Base-by-base conservation (phyloP, 1,140 invertebrate genomes). In the Neuroterus valhalla region DNA sequence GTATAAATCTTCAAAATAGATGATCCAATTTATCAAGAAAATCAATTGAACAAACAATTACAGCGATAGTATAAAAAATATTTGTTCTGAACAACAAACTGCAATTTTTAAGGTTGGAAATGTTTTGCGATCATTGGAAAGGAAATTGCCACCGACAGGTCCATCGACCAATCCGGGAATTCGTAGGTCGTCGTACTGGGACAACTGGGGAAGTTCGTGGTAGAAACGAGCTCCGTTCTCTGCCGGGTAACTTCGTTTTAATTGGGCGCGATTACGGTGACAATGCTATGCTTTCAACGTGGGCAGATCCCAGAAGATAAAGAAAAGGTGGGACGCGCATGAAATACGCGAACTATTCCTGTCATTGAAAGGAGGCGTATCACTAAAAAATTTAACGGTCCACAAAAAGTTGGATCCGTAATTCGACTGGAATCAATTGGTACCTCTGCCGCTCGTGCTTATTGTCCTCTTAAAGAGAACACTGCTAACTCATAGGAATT, bases 211-310 rank as follows among this genome's bases (percentile, higher is more conserved):
- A 81, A 46, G 52, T 78, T 69, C 23, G 82, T 76, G 78, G 75
- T 84, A 81, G 79, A 82, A 86, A 86, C 81, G 74, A 80, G 78
- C 77, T 78, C 71, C 68, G 75, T 45, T 70, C 55, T 78, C 77
- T 67, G 74, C 72, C 55, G 72, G 68, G 55, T 81, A 84, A 86
- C 79, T 82, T 70, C 76, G 82, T 85, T 87, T 87, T 86, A 86
- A 87, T 87, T 86, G 81, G 79, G 70, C 72, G 77, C 81, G 82
- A 87, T 87, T 81, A 81, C 77, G 79, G 77, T 75, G 81, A 86
- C 82, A 82, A 81, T 78, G 78, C 71, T 45, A 71, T 66, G 75
- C 48, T 69, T 72, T 75, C 66, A 77, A 66, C 76, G 80, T 74
- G 77, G 77, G 62, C 67, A 75, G 75, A 82, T 78, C 75, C 68